A percentile compares a stretch with the other conserved stretches of the same genome.
Evolutionary conservation across 2,888 invertebrate species (phyloP).

Genomic region (Oscheius myriophilus): DNA sequence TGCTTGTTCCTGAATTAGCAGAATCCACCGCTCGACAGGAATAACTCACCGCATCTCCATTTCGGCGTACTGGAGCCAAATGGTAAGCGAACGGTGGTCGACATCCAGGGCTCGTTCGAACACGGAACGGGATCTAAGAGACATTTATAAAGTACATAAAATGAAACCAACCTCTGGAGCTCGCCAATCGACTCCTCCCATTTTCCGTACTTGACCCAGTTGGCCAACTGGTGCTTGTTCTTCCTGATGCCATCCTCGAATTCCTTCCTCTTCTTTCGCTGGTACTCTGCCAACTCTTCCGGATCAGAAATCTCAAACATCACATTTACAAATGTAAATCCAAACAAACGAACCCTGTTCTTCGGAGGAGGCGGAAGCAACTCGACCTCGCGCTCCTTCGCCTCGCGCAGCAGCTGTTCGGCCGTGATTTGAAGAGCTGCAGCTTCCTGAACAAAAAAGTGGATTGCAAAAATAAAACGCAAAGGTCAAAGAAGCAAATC

Average conservation of each 20-base stretch:
- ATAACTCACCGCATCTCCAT: slow-evolving; percentile 91
- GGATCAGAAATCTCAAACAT: slow-evolving; percentile 51
- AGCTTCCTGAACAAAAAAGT: slow-evolving; percentile 78
- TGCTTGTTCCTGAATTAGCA: slow-evolving; percentile 72
- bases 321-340: too few species aligned
- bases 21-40: background rate
- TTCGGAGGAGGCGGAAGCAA: slow-evolving; percentile 74
- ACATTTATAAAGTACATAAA: background rate
- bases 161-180: slow-evolving; percentile 46
- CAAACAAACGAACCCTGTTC: slow-evolving; percentile 80
- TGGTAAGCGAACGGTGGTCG: slow-evolving; percentile 92
- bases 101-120: slow-evolving; percentile 97
- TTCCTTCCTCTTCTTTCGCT: slow-evolving; percentile 89
- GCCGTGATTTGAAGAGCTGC: slow-evolving; percentile 99
- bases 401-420: slow-evolving; percentile 95
- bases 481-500: too few species aligned
- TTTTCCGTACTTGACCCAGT: slow-evolving; percentile 98
- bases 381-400: slow-evolving; percentile 97
- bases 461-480: slow-evolving; percentile 1
- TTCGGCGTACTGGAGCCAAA: slow-evolving; percentile 89
- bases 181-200: slow-evolving; percentile 86
- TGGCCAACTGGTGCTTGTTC: slow-evolving; percentile 84
- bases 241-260: slow-evolving; percentile 98
- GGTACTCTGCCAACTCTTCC: slow-evolving; percentile 84
- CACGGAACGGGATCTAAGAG: slow-evolving; percentile 80